Evolutionary conservation across 2,113 vertebrate genomes (phyloP).

Genomic region (Scytalopus superciliaris): DNA sequence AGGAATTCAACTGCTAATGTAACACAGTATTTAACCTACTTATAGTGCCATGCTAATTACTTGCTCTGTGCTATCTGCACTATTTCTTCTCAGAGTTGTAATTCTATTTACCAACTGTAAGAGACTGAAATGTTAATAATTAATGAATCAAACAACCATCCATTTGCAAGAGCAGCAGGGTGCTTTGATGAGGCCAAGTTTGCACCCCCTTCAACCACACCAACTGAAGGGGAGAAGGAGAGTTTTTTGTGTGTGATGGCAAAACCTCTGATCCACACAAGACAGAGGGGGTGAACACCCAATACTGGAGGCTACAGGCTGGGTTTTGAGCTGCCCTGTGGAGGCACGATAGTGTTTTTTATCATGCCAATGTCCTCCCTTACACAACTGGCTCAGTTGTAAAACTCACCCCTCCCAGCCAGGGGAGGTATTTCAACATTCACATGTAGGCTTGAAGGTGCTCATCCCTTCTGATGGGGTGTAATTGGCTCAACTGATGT

Average conservation of each 20-base stretch:
- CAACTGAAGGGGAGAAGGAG: neutral
- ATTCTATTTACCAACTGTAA: neutral
- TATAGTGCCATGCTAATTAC: neutral
- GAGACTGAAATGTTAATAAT: neutral
- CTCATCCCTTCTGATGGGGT: neutral
- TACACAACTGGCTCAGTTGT: neutral
- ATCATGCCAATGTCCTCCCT: neutral
- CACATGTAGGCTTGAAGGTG: neutral
- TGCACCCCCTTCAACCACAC: neutral
- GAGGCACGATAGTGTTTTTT: neutral
- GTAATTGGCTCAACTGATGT: neutral
- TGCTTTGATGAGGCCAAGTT: neutral
- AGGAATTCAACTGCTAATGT: neutral
- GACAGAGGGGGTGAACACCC: rapidly evolving
- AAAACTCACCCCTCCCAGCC: neutral
- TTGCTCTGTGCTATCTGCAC: neutral
- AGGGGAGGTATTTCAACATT: neutral
- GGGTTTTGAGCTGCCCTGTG: neutral
- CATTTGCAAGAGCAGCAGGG: neutral
- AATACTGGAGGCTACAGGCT: neutral
- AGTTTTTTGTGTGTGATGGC: rapidly evolving
- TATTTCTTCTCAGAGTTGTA: neutral
- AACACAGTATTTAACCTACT: neutral
- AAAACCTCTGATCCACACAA: rapidly evolving
- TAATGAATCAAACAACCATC: neutral